phyloP scores from a whole-genome alignment of 2,113 vertebrate genomes.

The Sander vitreus region DNA sequence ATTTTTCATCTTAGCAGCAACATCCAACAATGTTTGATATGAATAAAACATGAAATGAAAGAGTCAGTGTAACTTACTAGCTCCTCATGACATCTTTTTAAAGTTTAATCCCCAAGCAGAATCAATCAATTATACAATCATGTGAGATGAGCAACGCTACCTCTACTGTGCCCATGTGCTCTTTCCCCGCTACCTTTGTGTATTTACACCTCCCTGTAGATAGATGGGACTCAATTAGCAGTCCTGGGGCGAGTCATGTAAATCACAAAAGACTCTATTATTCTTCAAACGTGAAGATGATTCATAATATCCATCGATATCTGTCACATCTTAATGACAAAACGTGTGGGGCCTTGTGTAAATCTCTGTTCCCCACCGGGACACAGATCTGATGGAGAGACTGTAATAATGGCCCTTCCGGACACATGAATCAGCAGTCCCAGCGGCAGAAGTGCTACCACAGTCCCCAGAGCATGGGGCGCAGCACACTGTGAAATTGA shows the following conservation, averaged over 20 bases:
- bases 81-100: slow-evolving; percentile 9
- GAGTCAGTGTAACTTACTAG: slow-evolving; percentile 11
- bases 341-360: slow-evolving; percentile 45
- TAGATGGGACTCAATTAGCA: slow-evolving; percentile 52
- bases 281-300: slow-evolving; percentile 30
- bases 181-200: background rate
- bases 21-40: slow-evolving; percentile 22
- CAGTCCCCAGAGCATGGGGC: slow-evolving; percentile 26
- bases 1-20: slow-evolving; percentile 14
- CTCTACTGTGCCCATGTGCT: background rate
- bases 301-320: slow-evolving; percentile 41
- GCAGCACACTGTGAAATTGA: slow-evolving; percentile 78
- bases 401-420: slow-evolving; percentile 58
- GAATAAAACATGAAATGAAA: slow-evolving; percentile 41
- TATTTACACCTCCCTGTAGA: slow-evolving; percentile 36
- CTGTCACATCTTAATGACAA: slow-evolving; percentile 59
- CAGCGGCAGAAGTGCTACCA: slow-evolving; percentile 43
- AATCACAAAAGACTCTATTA: slow-evolving; percentile 43
- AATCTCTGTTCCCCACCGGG: slow-evolving; percentile 43
- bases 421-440: slow-evolving; percentile 65
- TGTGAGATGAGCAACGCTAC: background rate
- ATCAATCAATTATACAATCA: slow-evolving; percentile 15
- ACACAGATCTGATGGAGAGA: slow-evolving; percentile 45
- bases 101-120: background rate
- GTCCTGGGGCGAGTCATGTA: slow-evolving; percentile 15